Evolutionary conservation across 2,113 vertebrate genomes (phyloP).

Genomic region (Passer domesticus): DNA sequence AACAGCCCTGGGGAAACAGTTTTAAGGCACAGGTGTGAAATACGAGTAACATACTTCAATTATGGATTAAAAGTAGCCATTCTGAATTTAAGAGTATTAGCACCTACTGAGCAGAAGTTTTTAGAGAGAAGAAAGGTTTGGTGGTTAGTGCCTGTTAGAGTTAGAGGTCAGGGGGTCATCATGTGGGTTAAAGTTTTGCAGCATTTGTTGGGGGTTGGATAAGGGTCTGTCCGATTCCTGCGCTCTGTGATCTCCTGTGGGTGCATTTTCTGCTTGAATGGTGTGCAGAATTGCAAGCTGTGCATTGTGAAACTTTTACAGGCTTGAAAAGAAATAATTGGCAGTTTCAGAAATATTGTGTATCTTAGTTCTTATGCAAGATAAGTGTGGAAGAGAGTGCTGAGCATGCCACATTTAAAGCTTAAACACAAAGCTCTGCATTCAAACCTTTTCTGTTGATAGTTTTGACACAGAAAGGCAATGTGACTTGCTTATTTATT

Average conservation of each 20-base stretch:
- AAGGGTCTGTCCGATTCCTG: background rate
- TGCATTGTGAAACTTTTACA: background rate
- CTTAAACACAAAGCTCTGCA: background rate
- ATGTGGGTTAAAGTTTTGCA: background rate
- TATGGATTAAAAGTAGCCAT: background rate
- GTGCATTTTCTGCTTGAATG: background rate
- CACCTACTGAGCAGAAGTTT: background rate
- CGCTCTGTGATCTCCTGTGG: background rate
- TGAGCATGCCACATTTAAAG: background rate
- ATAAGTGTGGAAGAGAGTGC: background rate
- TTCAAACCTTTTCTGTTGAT: background rate
- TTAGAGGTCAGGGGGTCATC: background rate
- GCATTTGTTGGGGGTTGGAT: background rate
- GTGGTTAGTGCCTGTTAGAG: background rate
- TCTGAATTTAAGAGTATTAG: background rate
- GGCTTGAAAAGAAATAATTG: background rate
- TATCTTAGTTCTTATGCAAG: background rate
- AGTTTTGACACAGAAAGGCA: background rate
- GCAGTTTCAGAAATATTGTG: background rate
- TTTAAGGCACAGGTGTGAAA: background rate
- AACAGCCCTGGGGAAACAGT: background rate
- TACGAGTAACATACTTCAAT: background rate
- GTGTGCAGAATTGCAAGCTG: background rate
- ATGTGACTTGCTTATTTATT: background rate
- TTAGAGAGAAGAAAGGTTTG: background rate